These are phyloP conservation scores for Excalfactoria chinensis DNA, from an alignment of 2,113 vertebrate species.

Conservation along the genomic window DNA sequence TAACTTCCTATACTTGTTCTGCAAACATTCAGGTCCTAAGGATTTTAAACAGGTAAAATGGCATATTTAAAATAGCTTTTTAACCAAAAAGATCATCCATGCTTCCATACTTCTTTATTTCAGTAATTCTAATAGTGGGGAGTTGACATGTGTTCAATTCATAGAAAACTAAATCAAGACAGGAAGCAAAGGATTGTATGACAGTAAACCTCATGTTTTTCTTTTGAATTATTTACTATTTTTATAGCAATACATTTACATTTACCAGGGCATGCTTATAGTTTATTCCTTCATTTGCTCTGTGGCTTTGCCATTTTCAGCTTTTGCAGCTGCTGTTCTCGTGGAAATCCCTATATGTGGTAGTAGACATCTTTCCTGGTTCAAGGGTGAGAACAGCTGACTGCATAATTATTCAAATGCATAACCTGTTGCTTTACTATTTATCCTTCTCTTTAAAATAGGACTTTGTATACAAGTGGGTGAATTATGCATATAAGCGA, in stretches of 20 bases:
- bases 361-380: not conserved
- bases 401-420: not conserved
- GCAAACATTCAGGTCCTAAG: not conserved
- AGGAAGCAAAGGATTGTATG: not conserved
- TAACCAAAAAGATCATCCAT: not conserved
- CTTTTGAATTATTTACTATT: not conserved
- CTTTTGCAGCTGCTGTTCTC: not conserved
- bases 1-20: not conserved
- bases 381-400: not conserved
- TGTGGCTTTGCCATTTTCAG: not conserved
- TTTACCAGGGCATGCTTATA: not conserved
- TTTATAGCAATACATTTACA: not conserved
- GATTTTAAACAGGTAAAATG: not conserved
- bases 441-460: not conserved
- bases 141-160: not conserved
- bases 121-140: not conserved
- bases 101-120: not conserved
- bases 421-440: not conserved
- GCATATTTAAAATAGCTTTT: not conserved
- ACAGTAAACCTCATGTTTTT: not conserved
- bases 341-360: not conserved
- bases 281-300: not conserved
- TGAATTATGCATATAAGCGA: not conserved
- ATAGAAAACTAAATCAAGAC: not conserved
- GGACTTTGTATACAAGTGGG: not conserved